phyloP scores from a whole-genome alignment of 2,113 vertebrate species.

The Coptodon rendalli region DNA sequence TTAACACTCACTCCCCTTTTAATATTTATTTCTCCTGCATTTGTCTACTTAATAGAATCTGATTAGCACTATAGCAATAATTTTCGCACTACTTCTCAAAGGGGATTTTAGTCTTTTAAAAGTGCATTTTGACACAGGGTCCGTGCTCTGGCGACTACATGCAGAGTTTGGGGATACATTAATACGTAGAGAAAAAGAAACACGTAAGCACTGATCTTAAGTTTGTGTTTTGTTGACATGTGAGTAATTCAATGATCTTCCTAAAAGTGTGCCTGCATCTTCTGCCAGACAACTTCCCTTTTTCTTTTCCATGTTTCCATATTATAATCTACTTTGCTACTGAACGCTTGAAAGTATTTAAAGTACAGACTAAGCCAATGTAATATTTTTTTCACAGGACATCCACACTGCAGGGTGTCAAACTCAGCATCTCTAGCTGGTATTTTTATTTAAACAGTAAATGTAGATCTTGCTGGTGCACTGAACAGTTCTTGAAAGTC shows the following conservation, averaged over 20 bases:
- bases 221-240: not conserved
- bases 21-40: slow-evolving; percentile 3
- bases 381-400: not conserved
- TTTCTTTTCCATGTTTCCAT: not conserved
- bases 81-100: not conserved
- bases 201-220: not conserved
- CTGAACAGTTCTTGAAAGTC: not conserved
- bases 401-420: not conserved
- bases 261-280: not conserved
- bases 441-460: not conserved
- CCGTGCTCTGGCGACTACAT: not conserved
- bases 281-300: not conserved
- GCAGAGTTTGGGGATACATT: not conserved
- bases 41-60: not conserved
- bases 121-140: not conserved
- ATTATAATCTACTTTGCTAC: not conserved
- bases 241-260: not conserved
- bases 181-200: not conserved
- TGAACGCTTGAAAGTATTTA: not conserved
- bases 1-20: not conserved
- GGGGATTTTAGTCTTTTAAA: not conserved
- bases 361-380: not conserved
- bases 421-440: not conserved
- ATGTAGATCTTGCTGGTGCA: not conserved
- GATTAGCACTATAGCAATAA: slow-evolving; percentile 39